Evolutionary conservation across 2,888 invertebrate genomes (phyloP).

Genomic region (Phortica okadai): DNA sequence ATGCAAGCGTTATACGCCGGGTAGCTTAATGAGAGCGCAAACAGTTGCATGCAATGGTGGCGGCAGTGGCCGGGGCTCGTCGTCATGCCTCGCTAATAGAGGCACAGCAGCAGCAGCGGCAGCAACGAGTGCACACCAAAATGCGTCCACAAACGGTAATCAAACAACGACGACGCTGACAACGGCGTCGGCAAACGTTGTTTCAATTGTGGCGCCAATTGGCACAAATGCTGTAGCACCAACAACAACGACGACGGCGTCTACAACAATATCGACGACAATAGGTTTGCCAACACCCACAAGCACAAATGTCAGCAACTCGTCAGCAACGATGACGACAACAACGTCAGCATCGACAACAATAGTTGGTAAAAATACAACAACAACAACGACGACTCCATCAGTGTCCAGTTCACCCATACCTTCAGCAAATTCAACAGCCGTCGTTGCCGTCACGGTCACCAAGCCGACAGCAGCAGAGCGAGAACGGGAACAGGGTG

Average conservation of each 20-base stretch:
- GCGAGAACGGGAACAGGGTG: slow-evolving; percentile 78
- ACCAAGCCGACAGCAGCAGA: slow-evolving; percentile 66
- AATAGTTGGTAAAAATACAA: slow-evolving; percentile 39
- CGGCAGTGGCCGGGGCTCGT: slow-evolving; percentile 47
- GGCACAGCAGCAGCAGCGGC: slow-evolving; percentile 37
- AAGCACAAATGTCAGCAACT: slow-evolving; percentile 28
- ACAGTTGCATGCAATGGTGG: slow-evolving; percentile 59
- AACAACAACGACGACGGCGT: slow-evolving; percentile 38
- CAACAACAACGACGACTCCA: slow-evolving; percentile 56
- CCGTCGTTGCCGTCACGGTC: slow-evolving; percentile 54
- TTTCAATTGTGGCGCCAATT: slow-evolving; percentile 11
- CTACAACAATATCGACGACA: slow-evolving; percentile 2
- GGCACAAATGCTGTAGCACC: slow-evolving; percentile 16
- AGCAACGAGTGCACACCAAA: slow-evolving; percentile 38
- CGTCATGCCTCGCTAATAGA: slow-evolving; percentile 34
- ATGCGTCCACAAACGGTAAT: slow-evolving; percentile 40
- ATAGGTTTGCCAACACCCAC: slow-evolving; percentile 29
- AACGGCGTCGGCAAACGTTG: slow-evolving; percentile 34
- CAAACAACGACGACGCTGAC: slow-evolving; percentile 35
- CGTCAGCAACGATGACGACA: slow-evolving; percentile 25
- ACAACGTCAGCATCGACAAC: slow-evolving; percentile 30
- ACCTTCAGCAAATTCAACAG: slow-evolving; percentile 33
- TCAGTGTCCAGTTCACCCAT: slow-evolving; percentile 45
- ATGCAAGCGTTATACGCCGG: slow-evolving; percentile 72
- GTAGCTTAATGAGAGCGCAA: slow-evolving; percentile 73